Conservation (phyloP, 2,797 vertebrate species). For the Lophius americanus region DNA sequence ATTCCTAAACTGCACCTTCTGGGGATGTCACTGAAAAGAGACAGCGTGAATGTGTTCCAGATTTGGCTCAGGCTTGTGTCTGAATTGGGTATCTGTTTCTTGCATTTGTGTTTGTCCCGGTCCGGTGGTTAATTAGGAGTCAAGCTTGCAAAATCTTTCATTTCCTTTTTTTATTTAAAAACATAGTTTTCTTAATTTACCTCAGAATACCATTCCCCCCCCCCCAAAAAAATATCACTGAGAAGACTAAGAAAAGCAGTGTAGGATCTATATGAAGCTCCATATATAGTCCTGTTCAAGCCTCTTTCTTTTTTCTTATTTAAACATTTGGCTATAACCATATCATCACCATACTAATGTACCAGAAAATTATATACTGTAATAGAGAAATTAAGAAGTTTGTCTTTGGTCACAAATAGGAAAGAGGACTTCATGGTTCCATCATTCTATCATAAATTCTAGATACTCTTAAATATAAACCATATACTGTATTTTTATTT, state of each 20-base stretch:
- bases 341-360: no score
- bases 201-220: neutral
- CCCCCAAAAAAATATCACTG: neutral
- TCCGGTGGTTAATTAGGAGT: slow-evolving; percentile 56
- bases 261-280: no score
- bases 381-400: no score
- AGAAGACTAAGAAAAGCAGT: no score
- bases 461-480: no score
- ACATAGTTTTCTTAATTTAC: slow-evolving; percentile 16
- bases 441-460: no score
- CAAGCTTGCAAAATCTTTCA: slow-evolving; percentile 30
- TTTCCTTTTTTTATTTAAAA: slow-evolving; percentile 19
- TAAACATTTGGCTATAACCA: no score
- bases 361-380: no score
- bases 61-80: slow-evolving; percentile 51
- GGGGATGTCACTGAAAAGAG: slow-evolving; percentile 70
- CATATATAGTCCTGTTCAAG: no score
- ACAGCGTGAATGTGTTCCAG: slow-evolving; percentile 66
- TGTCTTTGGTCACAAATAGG: neutral
- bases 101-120: slow-evolving; percentile 61
- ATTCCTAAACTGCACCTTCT: slow-evolving; percentile 72
- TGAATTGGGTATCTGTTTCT: slow-evolving; percentile 59
- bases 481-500: no score
- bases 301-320: no score
- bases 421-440: neutral